Evolutionary conservation across 1,140 invertebrate species (phyloP).

Genomic region (Linepithema humile): DNA sequence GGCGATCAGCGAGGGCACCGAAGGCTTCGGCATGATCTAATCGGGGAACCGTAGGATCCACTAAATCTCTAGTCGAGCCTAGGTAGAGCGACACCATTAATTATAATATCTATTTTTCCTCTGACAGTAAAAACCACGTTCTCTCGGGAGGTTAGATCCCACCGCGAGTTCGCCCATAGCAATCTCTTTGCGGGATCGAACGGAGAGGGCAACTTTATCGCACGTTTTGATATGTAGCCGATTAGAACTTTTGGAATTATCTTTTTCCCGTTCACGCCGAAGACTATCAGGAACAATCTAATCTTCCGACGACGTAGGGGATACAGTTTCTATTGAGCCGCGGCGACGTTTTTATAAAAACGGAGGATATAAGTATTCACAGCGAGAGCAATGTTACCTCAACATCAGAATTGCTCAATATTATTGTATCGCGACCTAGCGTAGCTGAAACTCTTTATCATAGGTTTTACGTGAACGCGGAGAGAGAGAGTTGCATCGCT

Average conservation of each 20-base stretch:
- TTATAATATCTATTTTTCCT: constrained; percentile 27
- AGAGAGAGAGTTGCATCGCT: constrained; percentile 21
- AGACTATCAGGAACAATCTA: constrained; percentile 62
- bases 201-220: constrained; percentile 4
- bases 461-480: constrained; percentile 46
- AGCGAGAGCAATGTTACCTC: constrained; percentile 59
- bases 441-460: constrained; percentile 51
- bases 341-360: constrained; percentile 66
- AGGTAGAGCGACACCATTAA: not conserved
- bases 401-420: constrained; percentile 66
- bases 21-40: constrained; percentile 97
- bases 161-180: too few species aligned
- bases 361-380: constrained; percentile 14
- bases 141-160: constrained; percentile 5
- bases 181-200: not conserved
- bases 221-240: constrained; percentile 60
- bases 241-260: constrained; percentile 19
- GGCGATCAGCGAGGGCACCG: constrained; percentile 97
- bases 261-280: constrained; percentile 41
- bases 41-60: not conserved
- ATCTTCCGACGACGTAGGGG: constrained; percentile 28
- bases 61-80: constrained; percentile 58
- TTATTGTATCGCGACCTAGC: constrained; percentile 51
- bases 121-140: not conserved
- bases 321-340: constrained; percentile 56